Percentiles rank a stretch among this genome's conserved stretches.
These are phyloP conservation scores for Urechis unicinctus DNA, from an alignment of 2,888 invertebrate species.

Conservation along the genomic window DNA sequence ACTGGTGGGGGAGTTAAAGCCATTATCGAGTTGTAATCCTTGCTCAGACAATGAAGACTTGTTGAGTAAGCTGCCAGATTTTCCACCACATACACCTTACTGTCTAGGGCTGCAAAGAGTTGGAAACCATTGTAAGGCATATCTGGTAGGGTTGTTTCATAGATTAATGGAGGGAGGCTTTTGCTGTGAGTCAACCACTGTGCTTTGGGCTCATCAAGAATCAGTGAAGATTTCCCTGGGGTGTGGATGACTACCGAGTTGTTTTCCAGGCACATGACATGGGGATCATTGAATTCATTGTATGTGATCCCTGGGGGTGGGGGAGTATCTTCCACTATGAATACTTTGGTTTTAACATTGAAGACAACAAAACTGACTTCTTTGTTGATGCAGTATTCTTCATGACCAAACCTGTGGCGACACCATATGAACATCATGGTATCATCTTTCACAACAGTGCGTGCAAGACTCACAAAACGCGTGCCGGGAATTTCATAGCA, in stretches of 20 bases:
- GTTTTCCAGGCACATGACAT: conserved; percentile 37
- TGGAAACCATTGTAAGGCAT: conserved; percentile 32
- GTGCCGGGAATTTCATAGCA: conserved; percentile 42
- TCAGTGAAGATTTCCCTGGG: conserved; percentile 38
- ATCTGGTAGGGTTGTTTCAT: conserved; percentile 21
- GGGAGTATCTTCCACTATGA: conserved; percentile 32
- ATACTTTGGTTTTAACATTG: conserved; percentile 38
- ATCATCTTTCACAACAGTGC: conserved; percentile 36
- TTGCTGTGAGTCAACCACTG: conserved; percentile 40
- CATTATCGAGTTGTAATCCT: conserved; percentile 28
- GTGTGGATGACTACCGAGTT: conserved; percentile 39
- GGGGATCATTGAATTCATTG: conserved; percentile 37
- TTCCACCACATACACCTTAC: conserved; percentile 35
- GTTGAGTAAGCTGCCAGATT: conserved; percentile 43
- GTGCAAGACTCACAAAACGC: conserved; percentile 40
- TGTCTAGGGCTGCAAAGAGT: conserved; percentile 29
- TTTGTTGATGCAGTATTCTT: conserved; percentile 45
- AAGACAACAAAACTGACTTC: conserved; percentile 42
- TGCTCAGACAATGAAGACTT: conserved; percentile 34
- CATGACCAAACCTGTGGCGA: conserved; percentile 42
- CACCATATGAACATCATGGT: conserved; percentile 41
- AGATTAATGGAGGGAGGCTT: conserved; percentile 26
- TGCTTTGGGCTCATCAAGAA: conserved; percentile 38
- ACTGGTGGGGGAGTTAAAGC: conserved; percentile 43
- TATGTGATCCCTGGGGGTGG: conserved; percentile 39